Conservation (phyloP, 2,113 vertebrate species). For the Lycocorax pyrrhopterus region DNA sequence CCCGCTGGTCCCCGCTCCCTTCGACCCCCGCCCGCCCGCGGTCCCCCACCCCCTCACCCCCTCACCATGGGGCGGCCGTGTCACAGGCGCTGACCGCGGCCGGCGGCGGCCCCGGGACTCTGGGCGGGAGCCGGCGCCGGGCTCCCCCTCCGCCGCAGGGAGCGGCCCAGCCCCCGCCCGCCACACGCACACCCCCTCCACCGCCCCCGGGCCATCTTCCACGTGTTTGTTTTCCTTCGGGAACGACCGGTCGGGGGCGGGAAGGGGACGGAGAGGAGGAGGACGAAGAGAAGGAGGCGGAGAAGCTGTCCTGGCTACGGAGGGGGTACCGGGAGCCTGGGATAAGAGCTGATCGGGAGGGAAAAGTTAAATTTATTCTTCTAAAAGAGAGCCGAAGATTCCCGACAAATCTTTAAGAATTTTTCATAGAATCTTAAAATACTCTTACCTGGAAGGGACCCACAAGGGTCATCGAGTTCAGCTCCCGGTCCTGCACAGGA, state of each 20-base stretch:
- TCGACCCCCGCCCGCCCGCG: background rate
- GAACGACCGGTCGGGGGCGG: background rate
- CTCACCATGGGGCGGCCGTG: background rate
- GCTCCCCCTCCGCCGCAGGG: background rate
- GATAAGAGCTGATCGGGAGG: background rate
- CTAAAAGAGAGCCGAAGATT: background rate
- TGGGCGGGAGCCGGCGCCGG: background rate
- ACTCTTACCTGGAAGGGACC: too few relatives aligned
- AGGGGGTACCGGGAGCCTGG: rapidly evolving
- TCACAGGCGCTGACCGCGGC: background rate
- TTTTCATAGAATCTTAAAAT: background rate
- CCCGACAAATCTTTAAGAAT: background rate
- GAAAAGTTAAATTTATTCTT: background rate
- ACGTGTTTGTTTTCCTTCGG: rapidly evolving
- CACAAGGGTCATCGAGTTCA: background rate
- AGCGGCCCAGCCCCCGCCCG: background rate
- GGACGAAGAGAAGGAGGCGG: background rate
- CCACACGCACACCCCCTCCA: background rate
- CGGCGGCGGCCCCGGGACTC: background rate
- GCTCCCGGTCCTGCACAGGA: background rate
- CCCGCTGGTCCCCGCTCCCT: background rate
- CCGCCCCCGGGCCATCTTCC: background rate
- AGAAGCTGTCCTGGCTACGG: background rate
- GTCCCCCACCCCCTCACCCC: background rate
- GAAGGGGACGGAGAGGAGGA: background rate